Base-by-base conservation (phyloP, 2,888 invertebrate genomes). In the Masnerella sp. region DNA sequence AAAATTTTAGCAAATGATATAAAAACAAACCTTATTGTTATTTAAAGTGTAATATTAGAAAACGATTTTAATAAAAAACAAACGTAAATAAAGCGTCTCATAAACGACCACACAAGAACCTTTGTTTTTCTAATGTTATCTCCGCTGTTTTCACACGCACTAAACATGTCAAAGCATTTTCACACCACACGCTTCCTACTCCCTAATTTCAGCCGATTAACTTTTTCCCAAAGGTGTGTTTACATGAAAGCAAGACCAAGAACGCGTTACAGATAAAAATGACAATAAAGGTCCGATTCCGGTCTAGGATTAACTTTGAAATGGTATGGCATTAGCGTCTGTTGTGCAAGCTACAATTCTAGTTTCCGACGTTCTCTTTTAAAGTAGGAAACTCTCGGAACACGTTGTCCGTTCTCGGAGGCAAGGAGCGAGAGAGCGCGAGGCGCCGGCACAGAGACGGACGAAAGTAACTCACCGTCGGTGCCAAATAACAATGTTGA, bases 401-500 rank as follows among this genome's bases (percentile, higher is more conserved):
- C 79, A 78, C 78, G 78, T 78, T 77, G 78, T 77, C 75, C 74
- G 75, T 73, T 75, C 75, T 70, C 72, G 77, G 59, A 74, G 77
- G 75, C 75, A 69, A 69, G 51, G 76, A 68, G 69, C 69, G 77
- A 75, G 72, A 45, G 75, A 74, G 64, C 32, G 49, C 42, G 76
- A 69, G 72, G 34, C 61, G 45, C 58, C 40, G 51, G 64, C 56
- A 65, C 67, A 74, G 71, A 74, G 77, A 78, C 62, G 77, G 79
- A 78, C 78, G 78, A 83, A 78, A 78, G 79, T 76, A 85, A 87
- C 86, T 87, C 85, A 83, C 86, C 81, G 83, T 82, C 83, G 86
- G 87, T 86, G 87, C 87, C 87, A 87, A 87, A 87, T 87, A 87
- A 87, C 87, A 87, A 87, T 87, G 87, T 86, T 84, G 87, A 86